Evolutionary conservation across 2,113 vertebrate genomes (phyloP).

Genomic region (Scomber colias): DNA sequence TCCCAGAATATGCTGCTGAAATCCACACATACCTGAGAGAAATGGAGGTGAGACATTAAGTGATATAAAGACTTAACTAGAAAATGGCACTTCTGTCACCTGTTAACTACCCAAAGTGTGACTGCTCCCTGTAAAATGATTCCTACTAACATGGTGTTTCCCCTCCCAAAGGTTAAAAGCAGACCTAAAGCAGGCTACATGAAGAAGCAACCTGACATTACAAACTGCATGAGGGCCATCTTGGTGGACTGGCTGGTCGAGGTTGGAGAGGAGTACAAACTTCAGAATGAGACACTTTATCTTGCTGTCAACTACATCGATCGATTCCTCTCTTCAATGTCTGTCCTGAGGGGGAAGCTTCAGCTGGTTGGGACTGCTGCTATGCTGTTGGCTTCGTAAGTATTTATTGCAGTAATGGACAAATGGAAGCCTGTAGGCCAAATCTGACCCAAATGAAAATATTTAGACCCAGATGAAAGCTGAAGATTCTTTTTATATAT

Average conservation of each 20-base stretch:
- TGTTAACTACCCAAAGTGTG: neutral
- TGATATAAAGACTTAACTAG: rapidly evolving
- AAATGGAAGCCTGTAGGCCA: no score
- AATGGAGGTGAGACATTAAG: slow-evolving; percentile 90
- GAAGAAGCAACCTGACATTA: slow-evolving; percentile 98
- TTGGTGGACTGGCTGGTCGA: slow-evolving; percentile 99
- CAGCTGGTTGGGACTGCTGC: slow-evolving; percentile 98
- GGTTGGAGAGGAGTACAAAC: slow-evolving; percentile 97
- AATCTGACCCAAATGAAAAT: no score
- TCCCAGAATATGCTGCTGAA: slow-evolving; percentile 91
- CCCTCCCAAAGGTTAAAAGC: slow-evolving; percentile 87
- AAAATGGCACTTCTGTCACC: neutral
- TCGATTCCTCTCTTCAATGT: slow-evolving; percentile 98
- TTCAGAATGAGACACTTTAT: slow-evolving; percentile 96
- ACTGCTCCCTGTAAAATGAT: neutral
- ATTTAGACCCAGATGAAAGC: no score
- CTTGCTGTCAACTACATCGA: slow-evolving; percentile 99
- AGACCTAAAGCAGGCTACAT: slow-evolving; percentile 95
- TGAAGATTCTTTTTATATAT: no score
- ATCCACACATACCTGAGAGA: slow-evolving; percentile 93
- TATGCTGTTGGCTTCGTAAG: slow-evolving; percentile 95
- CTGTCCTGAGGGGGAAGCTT: slow-evolving; percentile 96
- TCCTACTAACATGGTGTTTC: neutral
- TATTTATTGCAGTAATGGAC: neutral
- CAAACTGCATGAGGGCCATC: slow-evolving; percentile 96